A percentile compares a stretch with the other conserved stretches of the same genome.
Evolutionary conservation across 2,113 vertebrate species (phyloP).

Genomic region (Axis porcinus): DNA sequence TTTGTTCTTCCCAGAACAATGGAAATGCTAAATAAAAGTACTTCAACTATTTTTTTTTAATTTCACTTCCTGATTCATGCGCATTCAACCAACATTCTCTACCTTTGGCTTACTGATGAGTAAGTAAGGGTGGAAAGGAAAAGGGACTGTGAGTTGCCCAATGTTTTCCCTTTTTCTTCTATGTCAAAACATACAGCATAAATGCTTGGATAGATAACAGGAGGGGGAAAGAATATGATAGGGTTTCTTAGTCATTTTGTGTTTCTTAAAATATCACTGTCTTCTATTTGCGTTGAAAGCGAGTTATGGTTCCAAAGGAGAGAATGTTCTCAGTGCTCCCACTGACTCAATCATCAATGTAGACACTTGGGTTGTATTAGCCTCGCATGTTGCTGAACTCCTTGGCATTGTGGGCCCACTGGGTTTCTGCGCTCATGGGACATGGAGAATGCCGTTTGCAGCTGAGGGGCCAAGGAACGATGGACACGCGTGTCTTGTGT

Average conservation of each 20-base stretch:
- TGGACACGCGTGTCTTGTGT: accelerated
- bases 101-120: neutral
- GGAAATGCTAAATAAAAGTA: neutral
- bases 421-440: neutral
- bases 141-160: neutral
- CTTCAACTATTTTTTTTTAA: neutral
- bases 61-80: neutral
- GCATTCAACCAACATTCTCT: neutral
- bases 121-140: neutral
- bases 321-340: neutral
- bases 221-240: neutral
- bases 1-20: neutral
- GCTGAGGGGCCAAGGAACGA: neutral
- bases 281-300: neutral
- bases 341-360: neutral
- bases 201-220: neutral
- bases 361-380: too few relatives aligned
- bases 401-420: neutral
- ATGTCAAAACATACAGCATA: neutral
- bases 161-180: neutral
- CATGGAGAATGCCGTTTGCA: accelerated
- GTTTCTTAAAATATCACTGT: neutral
- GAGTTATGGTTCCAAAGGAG: neutral
- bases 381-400: neutral
- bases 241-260: neutral